Evolutionary conservation across 2,797 vertebrate genomes (phyloP).

Genomic region (Monodelphis domestica): DNA sequence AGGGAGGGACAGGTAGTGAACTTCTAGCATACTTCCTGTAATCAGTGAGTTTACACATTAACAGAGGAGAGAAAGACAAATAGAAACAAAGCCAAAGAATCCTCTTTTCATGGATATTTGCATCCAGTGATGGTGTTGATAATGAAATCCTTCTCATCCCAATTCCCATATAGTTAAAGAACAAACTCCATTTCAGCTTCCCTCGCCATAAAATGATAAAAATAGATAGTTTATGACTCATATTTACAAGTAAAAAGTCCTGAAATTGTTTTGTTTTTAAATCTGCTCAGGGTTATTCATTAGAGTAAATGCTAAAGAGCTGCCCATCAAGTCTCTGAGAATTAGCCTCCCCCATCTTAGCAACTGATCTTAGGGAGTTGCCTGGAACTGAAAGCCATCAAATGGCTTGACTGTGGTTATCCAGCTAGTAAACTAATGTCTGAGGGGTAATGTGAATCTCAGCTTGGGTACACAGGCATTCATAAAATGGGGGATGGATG

Average conservation of each 20-base stretch:
- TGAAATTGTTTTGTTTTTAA: not conserved
- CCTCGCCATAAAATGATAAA: not conserved
- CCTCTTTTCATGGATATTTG: not conserved
- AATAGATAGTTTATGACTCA: not conserved
- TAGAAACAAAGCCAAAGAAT: not conserved
- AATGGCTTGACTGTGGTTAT: not conserved
- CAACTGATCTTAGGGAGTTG: not conserved
- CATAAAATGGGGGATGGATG: not conserved
- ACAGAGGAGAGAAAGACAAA: not conserved
- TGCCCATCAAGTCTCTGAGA: not conserved
- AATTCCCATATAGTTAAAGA: not conserved
- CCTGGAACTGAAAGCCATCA: not conserved
- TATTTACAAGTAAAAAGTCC: not conserved
- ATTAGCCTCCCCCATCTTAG: not conserved
- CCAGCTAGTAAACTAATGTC: not conserved
- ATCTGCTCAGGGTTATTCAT: not conserved
- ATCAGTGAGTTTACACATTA: not conserved
- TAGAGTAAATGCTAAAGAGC: not conserved
- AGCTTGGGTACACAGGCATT: not conserved
- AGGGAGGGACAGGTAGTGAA: not conserved
- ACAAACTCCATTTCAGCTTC: not conserved
- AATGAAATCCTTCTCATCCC: not conserved
- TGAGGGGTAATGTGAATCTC: not conserved
- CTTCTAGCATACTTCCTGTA: not conserved
- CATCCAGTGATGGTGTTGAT: not conserved